These are phyloP conservation scores for Aproaerema taeniolella DNA, from an alignment of 2,888 invertebrate species.

Conservation along the genomic window DNA sequence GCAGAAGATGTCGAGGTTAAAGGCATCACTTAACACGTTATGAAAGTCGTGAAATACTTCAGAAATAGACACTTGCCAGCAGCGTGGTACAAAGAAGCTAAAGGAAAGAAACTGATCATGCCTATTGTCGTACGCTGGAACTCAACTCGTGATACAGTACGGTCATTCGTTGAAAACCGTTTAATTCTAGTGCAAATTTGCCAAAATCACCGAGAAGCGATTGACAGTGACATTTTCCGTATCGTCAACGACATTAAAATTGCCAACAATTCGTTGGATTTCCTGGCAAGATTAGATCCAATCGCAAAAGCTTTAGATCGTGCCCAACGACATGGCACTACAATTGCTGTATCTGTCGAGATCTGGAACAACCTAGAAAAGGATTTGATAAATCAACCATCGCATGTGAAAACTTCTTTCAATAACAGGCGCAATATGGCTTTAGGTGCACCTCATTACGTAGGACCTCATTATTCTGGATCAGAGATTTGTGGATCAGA, in stretches of 20 bases:
- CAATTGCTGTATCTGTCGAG: constrained; percentile 19
- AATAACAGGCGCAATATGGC: constrained; percentile 12
- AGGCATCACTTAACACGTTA: constrained; percentile 15
- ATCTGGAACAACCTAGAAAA: constrained; percentile 21
- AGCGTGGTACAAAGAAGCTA: constrained; percentile 17
- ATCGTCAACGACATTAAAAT: constrained; percentile 15
- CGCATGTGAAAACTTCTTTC: constrained; percentile 9
- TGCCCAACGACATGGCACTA: constrained; percentile 14
- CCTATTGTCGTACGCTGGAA: constrained; percentile 21
- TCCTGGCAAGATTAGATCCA: constrained; percentile 15
- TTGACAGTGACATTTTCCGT: constrained; percentile 17
- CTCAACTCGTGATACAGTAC: constrained; percentile 14
- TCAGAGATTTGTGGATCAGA: constrained; percentile 14
- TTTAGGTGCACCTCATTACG: constrained; percentile 13
- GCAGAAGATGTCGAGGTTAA: constrained; percentile 21
- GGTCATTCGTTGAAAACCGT: constrained; percentile 17
- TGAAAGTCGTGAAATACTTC: constrained; percentile 23
- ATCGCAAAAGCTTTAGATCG: constrained; percentile 18
- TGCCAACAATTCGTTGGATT: constrained; percentile 14
- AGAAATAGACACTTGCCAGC: constrained; percentile 21
- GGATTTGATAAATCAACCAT: constrained; percentile 16
- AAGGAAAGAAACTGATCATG: constrained; percentile 19
- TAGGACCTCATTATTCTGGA: constrained; percentile 14
- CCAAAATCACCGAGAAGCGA: constrained; percentile 15
- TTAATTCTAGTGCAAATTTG: constrained; percentile 17